Conservation (phyloP, 2,113 vertebrate genomes). For the Shinisaurus crocodilurus region DNA sequence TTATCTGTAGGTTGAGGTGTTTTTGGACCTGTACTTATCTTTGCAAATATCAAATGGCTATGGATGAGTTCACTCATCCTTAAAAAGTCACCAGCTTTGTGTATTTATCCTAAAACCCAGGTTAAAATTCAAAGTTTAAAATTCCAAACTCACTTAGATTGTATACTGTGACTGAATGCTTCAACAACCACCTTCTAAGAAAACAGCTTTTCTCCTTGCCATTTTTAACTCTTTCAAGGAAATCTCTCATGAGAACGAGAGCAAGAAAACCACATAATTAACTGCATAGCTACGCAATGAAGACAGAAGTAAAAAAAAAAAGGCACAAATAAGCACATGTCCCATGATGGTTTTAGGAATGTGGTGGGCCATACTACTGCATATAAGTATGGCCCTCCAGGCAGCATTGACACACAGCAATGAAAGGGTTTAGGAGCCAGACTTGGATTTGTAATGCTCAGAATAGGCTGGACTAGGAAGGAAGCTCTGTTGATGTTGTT, state of each 20-base stretch:
- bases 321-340: not conserved
- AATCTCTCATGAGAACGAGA: not conserved
- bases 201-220: not conserved
- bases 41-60: constrained; percentile 37
- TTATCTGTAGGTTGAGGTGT: not conserved
- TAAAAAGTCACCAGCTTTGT: constrained; percentile 18
- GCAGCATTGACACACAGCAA: not conserved
- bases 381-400: not conserved
- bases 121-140: not conserved
- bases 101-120: constrained; percentile 33
- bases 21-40: not conserved
- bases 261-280: not conserved
- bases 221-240: not conserved
- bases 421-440: not conserved
- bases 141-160: not conserved
- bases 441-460: not conserved
- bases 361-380: too few relatives aligned
- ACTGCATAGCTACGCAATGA: not conserved
- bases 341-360: not conserved
- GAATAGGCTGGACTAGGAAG: not conserved
- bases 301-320: too few relatives aligned
- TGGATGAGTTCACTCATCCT: constrained; percentile 8
- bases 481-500: not conserved
- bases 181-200: not conserved
- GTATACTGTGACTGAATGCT: not conserved